phyloP scores from a whole-genome alignment of 2,797 vertebrate species.

The Siniperca obscura region DNA sequence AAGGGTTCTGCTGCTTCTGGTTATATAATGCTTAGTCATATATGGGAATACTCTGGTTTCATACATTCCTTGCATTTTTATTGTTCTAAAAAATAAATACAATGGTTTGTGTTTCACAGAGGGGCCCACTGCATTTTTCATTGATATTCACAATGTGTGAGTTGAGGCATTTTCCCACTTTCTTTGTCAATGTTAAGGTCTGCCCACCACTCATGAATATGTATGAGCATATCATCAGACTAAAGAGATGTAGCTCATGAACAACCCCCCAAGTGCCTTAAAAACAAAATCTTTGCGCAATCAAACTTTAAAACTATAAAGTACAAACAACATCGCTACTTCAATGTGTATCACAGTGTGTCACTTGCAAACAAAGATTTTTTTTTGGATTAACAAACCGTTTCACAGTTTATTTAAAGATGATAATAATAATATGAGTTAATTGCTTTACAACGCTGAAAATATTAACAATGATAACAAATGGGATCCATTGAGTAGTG shows the following conservation, averaged over 20 bases:
- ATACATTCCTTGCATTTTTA: constrained; percentile 5
- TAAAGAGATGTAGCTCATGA: constrained; percentile 23
- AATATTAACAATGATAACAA: neutral
- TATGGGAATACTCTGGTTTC: neutral
- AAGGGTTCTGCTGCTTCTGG: neutral
- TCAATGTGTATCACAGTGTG: neutral
- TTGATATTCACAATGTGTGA: constrained; percentile 58
- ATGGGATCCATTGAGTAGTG: neutral
- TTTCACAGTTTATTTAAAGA: constrained; percentile 7
- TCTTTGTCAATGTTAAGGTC: constrained; percentile 52
- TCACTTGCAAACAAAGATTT: neutral
- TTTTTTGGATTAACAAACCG: neutral
- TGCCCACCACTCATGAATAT: constrained; percentile 61
- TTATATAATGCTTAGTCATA: neutral
- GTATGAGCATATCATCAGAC: constrained; percentile 53
- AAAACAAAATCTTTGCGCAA: constrained; percentile 15
- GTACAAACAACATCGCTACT: neutral
- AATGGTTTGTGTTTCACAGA: neutral
- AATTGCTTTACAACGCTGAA: neutral
- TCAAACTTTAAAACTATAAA: constrained; percentile 18
- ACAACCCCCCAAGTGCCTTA: constrained; percentile 7
- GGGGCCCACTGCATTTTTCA: constrained; percentile 42
- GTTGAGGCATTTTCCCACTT: constrained; percentile 51
- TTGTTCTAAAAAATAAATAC: neutral
- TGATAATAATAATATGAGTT: neutral